Percentiles rank a stretch among this genome's conserved stretches.
Conservation (phyloP, 2,888 invertebrate genomes). For the Pachliopta kotzebuea region DNA sequence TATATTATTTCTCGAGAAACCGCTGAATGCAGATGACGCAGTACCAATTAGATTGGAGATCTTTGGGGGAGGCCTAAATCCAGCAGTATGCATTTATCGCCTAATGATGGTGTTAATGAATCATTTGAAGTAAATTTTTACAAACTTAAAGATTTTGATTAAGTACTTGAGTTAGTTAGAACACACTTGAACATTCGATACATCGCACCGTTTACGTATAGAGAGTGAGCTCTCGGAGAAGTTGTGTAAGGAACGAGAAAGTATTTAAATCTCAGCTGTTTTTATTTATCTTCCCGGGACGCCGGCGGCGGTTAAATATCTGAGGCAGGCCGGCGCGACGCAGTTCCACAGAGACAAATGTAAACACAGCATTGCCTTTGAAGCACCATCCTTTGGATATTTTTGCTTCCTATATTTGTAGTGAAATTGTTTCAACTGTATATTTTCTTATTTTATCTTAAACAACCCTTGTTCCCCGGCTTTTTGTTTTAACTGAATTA, state of each 20-base stretch:
- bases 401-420: constrained; percentile 45
- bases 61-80: too few species aligned
- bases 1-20: too few species aligned
- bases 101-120: too few species aligned
- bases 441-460: constrained; percentile 13
- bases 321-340: constrained; percentile 50
- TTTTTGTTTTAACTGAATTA: constrained; percentile 30
- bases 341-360: constrained; percentile 63
- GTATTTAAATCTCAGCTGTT: constrained; percentile 69
- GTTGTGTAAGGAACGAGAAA: constrained; percentile 54
- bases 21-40: too few species aligned
- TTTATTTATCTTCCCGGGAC: constrained; percentile 69
- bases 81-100: too few species aligned
- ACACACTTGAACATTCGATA: background rate
- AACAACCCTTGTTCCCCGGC: constrained; percentile 18
- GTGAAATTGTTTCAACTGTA: constrained; percentile 40
- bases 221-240: constrained; percentile 35
- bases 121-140: too few species aligned
- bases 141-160: background rate
- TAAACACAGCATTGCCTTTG: constrained; percentile 70
- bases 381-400: constrained; percentile 54
- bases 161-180: background rate
- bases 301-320: constrained; percentile 71
- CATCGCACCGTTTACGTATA: constrained; percentile 8
- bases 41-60: too few species aligned